These are phyloP conservation scores for Drosophila grimshawi DNA, from an alignment of 1,140 invertebrate species.

Conservation along the genomic window DNA sequence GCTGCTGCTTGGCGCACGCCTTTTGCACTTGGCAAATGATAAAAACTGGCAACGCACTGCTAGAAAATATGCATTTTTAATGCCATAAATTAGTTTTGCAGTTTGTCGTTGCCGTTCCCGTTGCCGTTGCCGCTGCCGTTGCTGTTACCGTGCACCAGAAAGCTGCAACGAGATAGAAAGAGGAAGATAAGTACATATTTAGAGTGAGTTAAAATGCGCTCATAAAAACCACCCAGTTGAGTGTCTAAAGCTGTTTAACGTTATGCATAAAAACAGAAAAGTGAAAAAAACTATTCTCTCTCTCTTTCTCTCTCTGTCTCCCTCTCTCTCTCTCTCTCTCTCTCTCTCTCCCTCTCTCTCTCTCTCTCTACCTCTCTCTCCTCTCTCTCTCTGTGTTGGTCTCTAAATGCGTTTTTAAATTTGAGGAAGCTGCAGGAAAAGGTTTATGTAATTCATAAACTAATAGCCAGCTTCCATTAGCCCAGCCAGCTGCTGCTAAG, in stretches of 20 bases:
- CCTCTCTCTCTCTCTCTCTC: not conserved
- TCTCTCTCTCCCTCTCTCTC: constrained; percentile 18
- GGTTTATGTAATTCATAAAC: constrained; percentile 47
- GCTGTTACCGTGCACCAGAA: constrained; percentile 31
- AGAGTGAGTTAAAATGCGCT: constrained; percentile 20
- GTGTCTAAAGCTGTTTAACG: constrained; percentile 52
- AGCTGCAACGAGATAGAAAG: constrained; percentile 45
- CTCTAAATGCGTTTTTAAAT: constrained; percentile 48
- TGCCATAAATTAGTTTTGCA: constrained; percentile 81
- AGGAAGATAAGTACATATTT: constrained; percentile 13
- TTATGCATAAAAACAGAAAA: constrained; percentile 34
- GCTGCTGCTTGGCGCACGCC: constrained; percentile 21
- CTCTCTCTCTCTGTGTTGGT: not conserved
- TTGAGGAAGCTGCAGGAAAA: constrained; percentile 17
- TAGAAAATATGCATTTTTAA: constrained; percentile 83
- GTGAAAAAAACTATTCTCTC: constrained; percentile 30
- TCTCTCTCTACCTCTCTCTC: constrained; percentile 13
- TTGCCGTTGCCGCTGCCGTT: constrained; percentile 35
- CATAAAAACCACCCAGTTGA: constrained; percentile 36
- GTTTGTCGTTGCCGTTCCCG: constrained; percentile 50
- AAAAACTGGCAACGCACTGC: constrained; percentile 76
- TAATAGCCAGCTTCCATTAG: constrained; percentile 47
- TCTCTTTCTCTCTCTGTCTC: constrained; percentile 13
- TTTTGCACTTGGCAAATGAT: constrained; percentile 70
- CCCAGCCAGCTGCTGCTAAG: constrained; percentile 11